Evolutionary conservation across 2,113 vertebrate species (phyloP), one percentile per base, ranked within the genome.

Genomic region (Zootoca vivipara): DNA sequence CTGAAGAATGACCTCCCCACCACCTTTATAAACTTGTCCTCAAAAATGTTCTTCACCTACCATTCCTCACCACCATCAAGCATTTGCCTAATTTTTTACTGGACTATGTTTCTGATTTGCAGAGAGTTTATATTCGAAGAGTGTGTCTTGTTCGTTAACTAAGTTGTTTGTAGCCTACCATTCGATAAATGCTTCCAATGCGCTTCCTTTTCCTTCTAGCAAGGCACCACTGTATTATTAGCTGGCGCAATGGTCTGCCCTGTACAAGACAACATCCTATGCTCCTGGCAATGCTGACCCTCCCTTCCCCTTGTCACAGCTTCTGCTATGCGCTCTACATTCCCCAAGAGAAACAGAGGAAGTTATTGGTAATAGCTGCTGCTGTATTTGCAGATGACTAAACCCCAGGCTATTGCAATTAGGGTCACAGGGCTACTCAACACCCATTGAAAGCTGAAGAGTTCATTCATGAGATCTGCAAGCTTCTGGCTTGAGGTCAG

Each of bases 381-480:
- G 75, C 62, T 82, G 74, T 12, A 74, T 26, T 42, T 40, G 38
- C 35, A 75, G 46, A 0, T 84, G 80, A 88, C 72, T 73, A 75
- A 82, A 13, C 0, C 83, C 30, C 67, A 42, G 6, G 81, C 64
- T 62, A 7, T 42, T 91, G 81, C 7, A 70, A 91, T 73, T 46
- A 83, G 16, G 89, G 58, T 81, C 92, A 91, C 62, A 86, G 56
- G 42, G 92, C 52, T 28, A n/a, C 87, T 85, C 1, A 0, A 65
- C 73, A 62, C 20, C 89, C 87, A 1, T 0, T 4, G 56, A 72
- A 42, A 92, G 90, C 73, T 42, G 70, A 9, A n/a, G 62, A 33
- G 82, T 88, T 95, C 93, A 95, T 93, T 94, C 88, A 93, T 90
- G n/a, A 95, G 81, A 93, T 88, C 91, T 35, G 88, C 78, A 83